Base-by-base conservation (phyloP, 2,797 vertebrate genomes). In the Oophaga sylvatica region DNA sequence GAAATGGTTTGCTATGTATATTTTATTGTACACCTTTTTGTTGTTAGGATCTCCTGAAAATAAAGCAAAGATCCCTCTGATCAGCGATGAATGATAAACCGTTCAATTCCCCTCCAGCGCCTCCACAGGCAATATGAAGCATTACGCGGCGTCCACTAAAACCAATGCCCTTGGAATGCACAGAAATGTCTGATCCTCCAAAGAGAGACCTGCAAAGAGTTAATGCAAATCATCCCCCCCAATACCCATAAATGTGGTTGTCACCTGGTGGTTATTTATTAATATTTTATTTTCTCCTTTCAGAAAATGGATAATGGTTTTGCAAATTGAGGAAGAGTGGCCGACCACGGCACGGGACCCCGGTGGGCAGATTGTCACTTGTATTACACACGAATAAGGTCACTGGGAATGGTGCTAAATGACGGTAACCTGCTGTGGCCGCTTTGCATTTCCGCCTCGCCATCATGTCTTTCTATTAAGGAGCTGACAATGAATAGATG, bases 371-470 rank as follows among this genome's bases (percentile, higher is more conserved):
- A 75, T 73, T 59, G n/a, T 84, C 31, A 16, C 68, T 73, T 84
- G 82, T 73, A 73, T 75, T 73, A 84, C 82, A 84, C 56, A 62
- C 56, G 29, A 63, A 45, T 84, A 57, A 41, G 68, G 82, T 60
- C 68, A 59, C 15, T 60, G 20, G 26, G 68, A 75, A 84, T 75
- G 67, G 70, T 60, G n/a, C 20, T 84, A 62, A 73, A 73, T 75
- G 31, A 75, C 22, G 31, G 82, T 59, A 83, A 75, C 68, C 82
- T 84, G 82, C 82, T 84, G 82, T 57, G 68, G 68, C 57, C 31
- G 29, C 35, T 84, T 73, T 60, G 68, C 48, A 84, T 73, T 31
- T 35, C 56, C 10, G 56, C 60, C 57, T 45, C 68, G 19, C 68
- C 20, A 15, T 73, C 53, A 60, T 57, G 67, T 84, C 53, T 45